Conservation (phyloP, 1,140 invertebrate genomes). For the Physella acuta region DNA sequence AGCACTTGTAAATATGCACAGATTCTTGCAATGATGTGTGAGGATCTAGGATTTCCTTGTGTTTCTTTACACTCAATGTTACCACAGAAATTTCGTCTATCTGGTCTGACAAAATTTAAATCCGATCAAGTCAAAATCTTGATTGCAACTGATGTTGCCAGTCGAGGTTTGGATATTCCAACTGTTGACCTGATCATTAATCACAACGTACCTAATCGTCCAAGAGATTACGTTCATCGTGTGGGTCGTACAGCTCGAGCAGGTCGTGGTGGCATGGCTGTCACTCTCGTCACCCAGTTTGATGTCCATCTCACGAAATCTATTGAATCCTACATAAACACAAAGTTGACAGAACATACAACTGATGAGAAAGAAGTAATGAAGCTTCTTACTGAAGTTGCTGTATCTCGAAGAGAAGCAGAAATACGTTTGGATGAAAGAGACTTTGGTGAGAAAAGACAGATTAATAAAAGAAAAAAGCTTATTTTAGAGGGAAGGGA, state of each 20-base stretch:
- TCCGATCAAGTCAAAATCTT: conserved; percentile 58
- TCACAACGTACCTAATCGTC: conserved; percentile 60
- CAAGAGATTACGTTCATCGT: conserved; percentile 60
- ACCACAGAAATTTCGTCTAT: conserved; percentile 60
- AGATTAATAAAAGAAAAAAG: conserved; percentile 85
- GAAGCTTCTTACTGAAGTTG: conserved; percentile 86
- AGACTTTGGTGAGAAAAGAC: conserved; percentile 85
- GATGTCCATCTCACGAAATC: conserved; percentile 84
- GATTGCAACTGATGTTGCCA: conserved; percentile 61
- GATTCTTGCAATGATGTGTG: conserved; percentile 71
- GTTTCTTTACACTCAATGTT: conserved; percentile 70
- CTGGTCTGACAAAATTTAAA: conserved; percentile 58
- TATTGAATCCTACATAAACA: conserved; percentile 81
- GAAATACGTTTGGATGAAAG: conserved; percentile 88
- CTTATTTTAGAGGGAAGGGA: conserved; percentile 77
- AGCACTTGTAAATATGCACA: conserved; percentile 84
- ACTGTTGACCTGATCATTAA: conserved; percentile 62
- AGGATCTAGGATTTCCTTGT: conserved; percentile 83
- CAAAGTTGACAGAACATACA: conserved; percentile 81
- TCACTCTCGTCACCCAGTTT: conserved; percentile 88
- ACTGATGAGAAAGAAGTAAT: conserved; percentile 80
- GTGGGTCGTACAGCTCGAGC: conserved; percentile 60
- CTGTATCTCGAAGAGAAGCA: conserved; percentile 85
- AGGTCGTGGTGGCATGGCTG: conserved; percentile 64
- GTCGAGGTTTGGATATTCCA: conserved; percentile 61